These are phyloP conservation scores for Tapera naevia DNA, from an alignment of 2,797 vertebrate genomes.

Conservation along the genomic window DNA sequence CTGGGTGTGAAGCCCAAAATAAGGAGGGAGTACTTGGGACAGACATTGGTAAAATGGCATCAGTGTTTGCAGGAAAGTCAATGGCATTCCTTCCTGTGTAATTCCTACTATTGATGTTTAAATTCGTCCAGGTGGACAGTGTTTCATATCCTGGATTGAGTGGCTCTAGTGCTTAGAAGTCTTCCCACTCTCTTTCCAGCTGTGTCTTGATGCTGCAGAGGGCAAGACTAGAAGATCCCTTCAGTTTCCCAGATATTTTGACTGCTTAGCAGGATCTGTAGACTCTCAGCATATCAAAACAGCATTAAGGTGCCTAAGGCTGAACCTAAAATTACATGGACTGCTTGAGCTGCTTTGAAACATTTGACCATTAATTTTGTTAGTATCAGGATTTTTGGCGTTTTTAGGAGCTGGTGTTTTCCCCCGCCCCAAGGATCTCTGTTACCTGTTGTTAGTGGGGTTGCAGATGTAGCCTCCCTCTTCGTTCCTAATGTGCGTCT, in stretches of 20 bases:
- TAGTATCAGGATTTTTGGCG: neutral
- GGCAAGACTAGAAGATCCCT: neutral
- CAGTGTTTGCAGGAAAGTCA: neutral
- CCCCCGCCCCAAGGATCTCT: too few relatives aligned
- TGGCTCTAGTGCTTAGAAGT: too few relatives aligned
- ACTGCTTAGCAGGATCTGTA: neutral
- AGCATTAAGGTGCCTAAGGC: neutral
- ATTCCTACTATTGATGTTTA: neutral
- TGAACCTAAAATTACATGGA: rapidly evolving
- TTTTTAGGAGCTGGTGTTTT: neutral
- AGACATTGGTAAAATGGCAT: neutral
- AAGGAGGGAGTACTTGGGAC: neutral
- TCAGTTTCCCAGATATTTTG: neutral
- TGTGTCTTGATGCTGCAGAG: neutral
- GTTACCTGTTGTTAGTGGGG: too few relatives aligned
- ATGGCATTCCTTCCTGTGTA: neutral
- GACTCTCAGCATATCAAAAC: neutral
- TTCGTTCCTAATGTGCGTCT: neutral
- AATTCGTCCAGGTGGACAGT: neutral
- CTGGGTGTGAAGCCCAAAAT: neutral
- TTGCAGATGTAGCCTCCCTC: neutral
- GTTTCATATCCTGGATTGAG: neutral
- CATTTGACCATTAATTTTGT: neutral
- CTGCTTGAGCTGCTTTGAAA: neutral
- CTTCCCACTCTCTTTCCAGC: neutral